These are phyloP conservation scores for Eutrigla gurnardus DNA, from an alignment of 2,797 vertebrate genomes.

Conservation along the genomic window DNA sequence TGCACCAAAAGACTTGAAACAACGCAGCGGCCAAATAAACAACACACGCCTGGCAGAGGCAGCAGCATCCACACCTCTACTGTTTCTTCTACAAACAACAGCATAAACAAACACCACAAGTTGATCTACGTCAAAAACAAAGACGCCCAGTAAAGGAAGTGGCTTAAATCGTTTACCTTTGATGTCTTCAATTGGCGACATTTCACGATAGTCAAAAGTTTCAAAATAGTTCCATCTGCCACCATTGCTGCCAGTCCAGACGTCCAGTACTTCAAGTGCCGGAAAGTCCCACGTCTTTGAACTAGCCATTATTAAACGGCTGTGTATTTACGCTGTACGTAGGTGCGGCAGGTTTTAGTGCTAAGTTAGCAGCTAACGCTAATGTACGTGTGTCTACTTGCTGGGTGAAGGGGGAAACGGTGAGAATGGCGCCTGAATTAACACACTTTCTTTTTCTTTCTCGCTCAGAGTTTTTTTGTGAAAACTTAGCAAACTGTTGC, in stretches of 20 bases:
- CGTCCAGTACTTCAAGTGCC: neutral
- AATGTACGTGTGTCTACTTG: neutral
- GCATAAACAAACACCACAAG: neutral
- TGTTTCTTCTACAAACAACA: neutral
- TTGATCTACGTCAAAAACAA: neutral
- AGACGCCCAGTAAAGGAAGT: neutral
- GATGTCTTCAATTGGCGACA: neutral
- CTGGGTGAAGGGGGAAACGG: neutral
- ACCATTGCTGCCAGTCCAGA: neutral
- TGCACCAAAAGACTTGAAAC: conserved; percentile 1
- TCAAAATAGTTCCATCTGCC: neutral
- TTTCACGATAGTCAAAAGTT: neutral
- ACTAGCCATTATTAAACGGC: neutral
- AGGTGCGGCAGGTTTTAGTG: neutral
- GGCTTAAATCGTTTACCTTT: neutral
- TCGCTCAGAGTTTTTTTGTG: neutral
- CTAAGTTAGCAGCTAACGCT: neutral
- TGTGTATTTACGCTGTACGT: too few species aligned
- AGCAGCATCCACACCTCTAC: too few species aligned
- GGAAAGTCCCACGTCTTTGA: neutral
- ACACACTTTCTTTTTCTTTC: neutral
- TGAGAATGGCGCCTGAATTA: neutral
- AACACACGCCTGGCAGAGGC: neutral
- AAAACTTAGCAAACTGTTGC: neutral
- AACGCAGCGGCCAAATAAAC: neutral